Evolutionary conservation across 2,888 invertebrate species (phyloP).

Genomic region (Keiferia lycopersicella): DNA sequence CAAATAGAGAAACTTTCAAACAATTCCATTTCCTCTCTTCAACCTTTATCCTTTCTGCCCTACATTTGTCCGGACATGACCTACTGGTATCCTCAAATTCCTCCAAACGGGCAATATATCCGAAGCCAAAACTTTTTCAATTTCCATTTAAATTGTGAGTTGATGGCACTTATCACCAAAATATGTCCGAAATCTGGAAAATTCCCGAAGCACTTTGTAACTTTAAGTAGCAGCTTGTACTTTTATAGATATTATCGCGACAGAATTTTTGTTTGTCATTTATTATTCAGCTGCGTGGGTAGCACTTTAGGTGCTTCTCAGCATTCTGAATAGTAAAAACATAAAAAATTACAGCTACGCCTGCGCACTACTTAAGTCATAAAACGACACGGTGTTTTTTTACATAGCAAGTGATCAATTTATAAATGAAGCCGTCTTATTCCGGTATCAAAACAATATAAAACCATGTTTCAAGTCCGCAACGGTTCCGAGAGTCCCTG

Average conservation of each 20-base stretch:
- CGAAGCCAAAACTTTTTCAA: conserved; percentile 69
- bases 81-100: conserved; percentile 16
- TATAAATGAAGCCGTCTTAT: conserved; percentile 33
- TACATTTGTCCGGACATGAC: background rate
- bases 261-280: conserved; percentile 18
- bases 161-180: conserved; percentile 47
- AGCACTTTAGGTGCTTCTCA: background rate
- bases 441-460: conserved; percentile 40
- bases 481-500: conserved; percentile 46
- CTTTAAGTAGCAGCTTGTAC: conserved; percentile 30
- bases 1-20: conserved; percentile 7
- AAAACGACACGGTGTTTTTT: background rate
- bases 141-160: conserved; percentile 60
- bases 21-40: background rate
- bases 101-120: conserved; percentile 54
- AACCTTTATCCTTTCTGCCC: background rate
- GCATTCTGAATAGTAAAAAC: background rate
- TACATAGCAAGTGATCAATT: background rate
- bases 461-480: conserved; percentile 40
- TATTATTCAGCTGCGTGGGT: conserved; percentile 18
- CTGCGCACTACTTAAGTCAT: background rate
- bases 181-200: conserved; percentile 46
- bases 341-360: background rate
- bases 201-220: conserved; percentile 42
- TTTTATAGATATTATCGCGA: conserved; percentile 15